phyloP scores from a whole-genome alignment of 2,888 invertebrate species.

The Apotomis capreana region DNA sequence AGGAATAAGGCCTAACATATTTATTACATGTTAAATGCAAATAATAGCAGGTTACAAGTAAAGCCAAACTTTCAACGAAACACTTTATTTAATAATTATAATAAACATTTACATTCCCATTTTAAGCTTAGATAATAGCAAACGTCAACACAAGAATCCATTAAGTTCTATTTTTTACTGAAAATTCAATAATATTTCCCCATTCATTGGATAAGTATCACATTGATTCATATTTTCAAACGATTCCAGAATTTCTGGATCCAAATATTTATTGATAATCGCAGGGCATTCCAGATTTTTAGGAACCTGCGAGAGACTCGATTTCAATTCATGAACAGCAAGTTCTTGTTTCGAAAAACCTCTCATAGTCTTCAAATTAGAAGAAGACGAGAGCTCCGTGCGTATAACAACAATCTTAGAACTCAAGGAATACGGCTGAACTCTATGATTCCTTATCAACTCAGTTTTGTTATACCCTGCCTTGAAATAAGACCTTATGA shows the following conservation, averaged over 20 bases:
- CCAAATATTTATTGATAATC: constrained; percentile 41
- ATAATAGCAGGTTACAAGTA: background rate
- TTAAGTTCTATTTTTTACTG: too few relatives aligned
- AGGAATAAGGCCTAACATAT: too few relatives aligned
- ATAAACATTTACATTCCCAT: background rate
- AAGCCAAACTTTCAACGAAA: background rate
- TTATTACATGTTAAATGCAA: too few relatives aligned
- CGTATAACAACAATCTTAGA: constrained; percentile 41
- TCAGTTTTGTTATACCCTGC: constrained; percentile 32
- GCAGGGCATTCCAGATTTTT: constrained; percentile 36
- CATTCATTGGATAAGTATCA: constrained; percentile 27
- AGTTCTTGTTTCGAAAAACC: constrained; percentile 24
- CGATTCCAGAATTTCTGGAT: constrained; percentile 13
- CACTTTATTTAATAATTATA: background rate
- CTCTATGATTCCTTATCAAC: constrained; percentile 26
- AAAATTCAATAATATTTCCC: background rate
- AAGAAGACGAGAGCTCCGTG: background rate
- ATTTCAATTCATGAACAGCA: constrained; percentile 31
- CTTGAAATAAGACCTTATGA: constrained; percentile 27
- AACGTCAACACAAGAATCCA: too few relatives aligned
- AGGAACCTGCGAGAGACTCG: constrained; percentile 27
- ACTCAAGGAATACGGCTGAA: constrained; percentile 12
- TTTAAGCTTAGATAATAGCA: too few relatives aligned
- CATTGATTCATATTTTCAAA: constrained; percentile 41
- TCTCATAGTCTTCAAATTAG: constrained; percentile 11